Evolutionary conservation across 2,888 invertebrate species (phyloP).

Genomic region (Sesia bembeciformis): DNA sequence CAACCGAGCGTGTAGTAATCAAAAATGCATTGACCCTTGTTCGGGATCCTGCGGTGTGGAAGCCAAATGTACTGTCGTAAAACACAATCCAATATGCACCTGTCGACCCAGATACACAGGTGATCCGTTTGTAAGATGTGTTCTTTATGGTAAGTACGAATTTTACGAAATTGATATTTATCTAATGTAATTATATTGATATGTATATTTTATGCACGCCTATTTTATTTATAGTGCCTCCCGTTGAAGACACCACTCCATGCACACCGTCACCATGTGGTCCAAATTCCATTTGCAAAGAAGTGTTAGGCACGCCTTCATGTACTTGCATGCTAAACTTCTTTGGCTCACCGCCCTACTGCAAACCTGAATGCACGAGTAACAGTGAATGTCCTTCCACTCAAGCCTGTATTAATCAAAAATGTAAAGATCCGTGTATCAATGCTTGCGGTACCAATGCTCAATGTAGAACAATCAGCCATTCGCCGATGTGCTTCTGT

Average conservation of each 20-base stretch:
- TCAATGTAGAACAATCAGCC: conserved; percentile 81
- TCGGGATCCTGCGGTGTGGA: conserved; percentile 82
- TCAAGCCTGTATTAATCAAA: conserved; percentile 78
- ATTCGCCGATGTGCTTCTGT: conserved; percentile 84
- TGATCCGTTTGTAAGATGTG: conserved; percentile 84
- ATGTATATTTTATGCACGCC: neutral
- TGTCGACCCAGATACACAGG: conserved; percentile 80
- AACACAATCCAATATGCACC: conserved; percentile 85
- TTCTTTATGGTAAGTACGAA: conserved; percentile 48
- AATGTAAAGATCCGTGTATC: conserved; percentile 79
- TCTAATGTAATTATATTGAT: neutral
- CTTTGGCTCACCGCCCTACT: conserved; percentile 84
- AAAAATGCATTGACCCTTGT: conserved; percentile 84
- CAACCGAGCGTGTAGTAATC: conserved; percentile 82
- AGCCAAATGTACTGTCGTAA: conserved; percentile 82
- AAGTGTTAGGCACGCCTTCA: conserved; percentile 72
- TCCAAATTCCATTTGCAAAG: conserved; percentile 76
- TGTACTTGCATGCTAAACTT: conserved; percentile 80
- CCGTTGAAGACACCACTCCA: conserved; percentile 71
- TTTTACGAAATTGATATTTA: neutral
- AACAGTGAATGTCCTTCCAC: conserved; percentile 80
- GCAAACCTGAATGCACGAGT: conserved; percentile 82
- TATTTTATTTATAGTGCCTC: conserved; percentile 48
- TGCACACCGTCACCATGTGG: conserved; percentile 83
- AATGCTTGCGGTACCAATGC: conserved; percentile 83